Evolutionary conservation across 2,797 vertebrate species (phyloP).

Genomic region (Poecilia wingei): DNA sequence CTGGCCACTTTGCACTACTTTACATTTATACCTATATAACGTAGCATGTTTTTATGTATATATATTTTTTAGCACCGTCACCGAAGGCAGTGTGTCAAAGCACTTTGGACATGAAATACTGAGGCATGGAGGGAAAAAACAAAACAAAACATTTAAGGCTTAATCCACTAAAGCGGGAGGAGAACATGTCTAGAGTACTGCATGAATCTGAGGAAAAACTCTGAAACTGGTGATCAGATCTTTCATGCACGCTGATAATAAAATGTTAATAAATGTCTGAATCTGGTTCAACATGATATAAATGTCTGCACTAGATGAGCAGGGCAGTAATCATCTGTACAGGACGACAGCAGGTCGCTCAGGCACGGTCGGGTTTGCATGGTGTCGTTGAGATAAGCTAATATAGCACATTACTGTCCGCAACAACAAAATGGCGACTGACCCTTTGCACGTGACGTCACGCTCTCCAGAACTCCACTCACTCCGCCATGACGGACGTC

Average conservation of each 20-base stretch:
- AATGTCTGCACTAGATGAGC: conserved; percentile 44
- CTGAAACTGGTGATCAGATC: conserved; percentile 18
- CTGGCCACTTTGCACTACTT: conserved; percentile 10
- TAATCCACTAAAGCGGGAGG: conserved; percentile 43
- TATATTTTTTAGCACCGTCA: conserved; percentile 48
- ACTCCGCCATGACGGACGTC: too few relatives aligned
- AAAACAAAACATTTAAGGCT: conserved; percentile 57
- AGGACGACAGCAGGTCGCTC: conserved; percentile 54
- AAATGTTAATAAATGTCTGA: not conserved
- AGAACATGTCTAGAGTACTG: conserved; percentile 36
- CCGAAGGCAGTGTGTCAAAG: conserved; percentile 57
- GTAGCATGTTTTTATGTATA: not conserved
- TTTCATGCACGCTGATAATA: conserved; percentile 10
- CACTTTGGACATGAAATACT: conserved; percentile 71
- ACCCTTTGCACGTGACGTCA: too few relatives aligned
- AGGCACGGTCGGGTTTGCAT: conserved; percentile 71
- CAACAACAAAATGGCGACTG: not conserved
- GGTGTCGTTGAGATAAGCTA: conserved; percentile 55
- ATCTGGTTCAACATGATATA: conserved; percentile 16
- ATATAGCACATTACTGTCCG: conserved; percentile 8
- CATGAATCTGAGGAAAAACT: conserved; percentile 30
- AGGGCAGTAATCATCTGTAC: conserved; percentile 52
- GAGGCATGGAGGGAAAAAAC: conserved; percentile 26
- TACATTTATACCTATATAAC: not conserved
- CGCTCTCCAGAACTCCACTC: too few relatives aligned